Evolutionary conservation across 2,888 invertebrate species (phyloP).

Genomic region (Drosophila villosipedis): DNA sequence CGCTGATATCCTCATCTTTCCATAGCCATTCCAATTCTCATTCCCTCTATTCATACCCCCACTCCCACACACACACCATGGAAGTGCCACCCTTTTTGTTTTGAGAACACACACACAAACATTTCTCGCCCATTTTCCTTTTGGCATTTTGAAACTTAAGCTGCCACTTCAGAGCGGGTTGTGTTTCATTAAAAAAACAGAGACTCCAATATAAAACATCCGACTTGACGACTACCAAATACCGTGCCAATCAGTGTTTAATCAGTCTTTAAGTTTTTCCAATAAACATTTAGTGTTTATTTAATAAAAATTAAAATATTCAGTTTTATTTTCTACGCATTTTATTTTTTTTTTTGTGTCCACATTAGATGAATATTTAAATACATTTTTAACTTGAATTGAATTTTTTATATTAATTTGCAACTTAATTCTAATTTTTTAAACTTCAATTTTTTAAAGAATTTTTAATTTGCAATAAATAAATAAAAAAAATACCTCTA

Average conservation of each 20-base stretch:
- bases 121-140: conserved; percentile 67
- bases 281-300: background rate
- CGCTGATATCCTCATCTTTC: conserved; percentile 16
- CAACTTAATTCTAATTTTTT: background rate
- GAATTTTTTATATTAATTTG: background rate
- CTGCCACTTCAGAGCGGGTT: conserved; percentile 70
- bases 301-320: background rate
- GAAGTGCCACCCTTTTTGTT: conserved; percentile 1
- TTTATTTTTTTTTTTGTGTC: background rate
- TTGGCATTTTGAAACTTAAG: conserved; percentile 72
- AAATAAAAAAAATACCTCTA: no score
- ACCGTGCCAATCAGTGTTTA: conserved; percentile 1
- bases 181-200: conserved; percentile 71
- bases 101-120: conserved; percentile 3
- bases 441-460: no score
- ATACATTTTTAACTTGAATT: background rate
- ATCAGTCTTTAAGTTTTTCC: background rate
- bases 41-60: background rate
- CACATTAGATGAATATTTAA: background rate
- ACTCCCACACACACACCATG: background rate
- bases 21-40: conserved; percentile 3
- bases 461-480: no score
- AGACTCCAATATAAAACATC: background rate
- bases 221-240: background rate
- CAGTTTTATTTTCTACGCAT: background rate